Evolutionary conservation across 2,888 invertebrate genomes (phyloP), one percentile per base, ranked within the genome.

Genomic region (Polydesmus complanatus): DNA sequence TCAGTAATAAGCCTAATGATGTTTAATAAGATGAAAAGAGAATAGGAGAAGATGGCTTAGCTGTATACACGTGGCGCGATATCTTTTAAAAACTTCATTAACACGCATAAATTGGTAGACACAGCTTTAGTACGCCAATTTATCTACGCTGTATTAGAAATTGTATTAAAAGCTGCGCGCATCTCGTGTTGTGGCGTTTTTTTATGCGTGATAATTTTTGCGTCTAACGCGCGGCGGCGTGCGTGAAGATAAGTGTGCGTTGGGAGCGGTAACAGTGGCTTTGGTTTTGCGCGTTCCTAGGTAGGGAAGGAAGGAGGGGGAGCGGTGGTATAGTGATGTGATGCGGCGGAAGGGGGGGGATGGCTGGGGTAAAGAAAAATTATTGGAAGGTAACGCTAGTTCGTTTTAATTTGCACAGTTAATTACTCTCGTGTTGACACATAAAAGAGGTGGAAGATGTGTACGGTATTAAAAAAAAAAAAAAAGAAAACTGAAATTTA

Each of bases 371-470:
- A 14, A 14, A 37, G 5, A 8, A 37, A 37, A 37, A 37, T 37
- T 5, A 5, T 37, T 37, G 37, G 37, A 37, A 37, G 14, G 14
- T 37, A 37, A 37, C 14, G 14, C 14, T 37, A 37, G 37, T 14
- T 37, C 14, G 37, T 58, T 52, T 58, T 50, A 58, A 58, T 58
- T 58, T 58, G 19, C 22, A 27, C 58, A 58, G 51, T 58, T 58
- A 58, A 58, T 58, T 52, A 49, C 49, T 22, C 56, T 14, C 37
- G 37, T 8, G 37, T 37, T 37, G 37, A 37, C 37, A 37, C 37
- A 8, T n/a, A n/a, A n/a, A n/a, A n/a, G n/a, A n/a, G n/a, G n/a
- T n/a, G n/a, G n/a, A n/a, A n/a, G n/a, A n/a, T n/a, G n/a, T n/a
- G n/a, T n/a, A n/a, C n/a, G n/a, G n/a, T n/a, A n/a, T n/a, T n/a